phyloP scores from a whole-genome alignment of 2,797 vertebrate genomes.

The Macroramphosus scolopax region DNA sequence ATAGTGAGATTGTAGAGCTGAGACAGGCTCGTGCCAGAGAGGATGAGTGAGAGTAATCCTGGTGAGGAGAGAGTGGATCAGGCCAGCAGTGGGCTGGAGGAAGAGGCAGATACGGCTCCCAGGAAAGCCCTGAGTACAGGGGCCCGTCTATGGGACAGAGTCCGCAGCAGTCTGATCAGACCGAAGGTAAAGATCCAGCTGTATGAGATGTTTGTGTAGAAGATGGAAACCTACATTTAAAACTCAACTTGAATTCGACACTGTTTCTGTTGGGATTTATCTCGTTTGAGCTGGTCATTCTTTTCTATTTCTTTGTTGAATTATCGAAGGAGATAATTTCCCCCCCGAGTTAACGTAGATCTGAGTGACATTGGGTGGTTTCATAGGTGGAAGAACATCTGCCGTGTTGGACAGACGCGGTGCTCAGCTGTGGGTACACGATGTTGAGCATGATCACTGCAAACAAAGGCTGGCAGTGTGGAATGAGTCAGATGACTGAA shows the following conservation, averaged over 20 bases:
- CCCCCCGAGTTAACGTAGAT: no score
- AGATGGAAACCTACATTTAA: no score
- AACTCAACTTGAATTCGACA: no score
- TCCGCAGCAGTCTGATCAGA: conserved; percentile 68
- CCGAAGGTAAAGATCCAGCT: conserved; percentile 70
- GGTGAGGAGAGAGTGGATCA: conserved; percentile 52
- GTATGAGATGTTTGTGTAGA: no score
- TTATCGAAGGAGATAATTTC: no score
- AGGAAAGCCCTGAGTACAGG: conserved; percentile 54
- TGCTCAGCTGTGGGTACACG: conserved; percentile 18
- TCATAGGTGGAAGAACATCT: conserved; percentile 44
- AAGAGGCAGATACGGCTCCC: conserved; percentile 36
- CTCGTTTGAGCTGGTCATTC: no score
- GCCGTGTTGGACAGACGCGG: conserved; percentile 19
- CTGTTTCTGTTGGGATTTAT: no score
- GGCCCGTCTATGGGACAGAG: conserved; percentile 71
- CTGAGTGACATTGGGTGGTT: conserved; percentile 45
- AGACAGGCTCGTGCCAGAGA: conserved; percentile 31
- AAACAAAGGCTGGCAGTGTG: conserved; percentile 27
- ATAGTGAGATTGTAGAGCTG: background rate
- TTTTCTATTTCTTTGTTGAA: no score
- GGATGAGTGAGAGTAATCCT: conserved; percentile 47
- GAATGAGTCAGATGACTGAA: conserved; percentile 40
- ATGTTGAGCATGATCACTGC: conserved; percentile 28
- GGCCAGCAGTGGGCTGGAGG: conserved; percentile 29